Evolutionary conservation across 2,113 vertebrate species (phyloP).

Genomic region (Oreotrochilus melanogaster): DNA sequence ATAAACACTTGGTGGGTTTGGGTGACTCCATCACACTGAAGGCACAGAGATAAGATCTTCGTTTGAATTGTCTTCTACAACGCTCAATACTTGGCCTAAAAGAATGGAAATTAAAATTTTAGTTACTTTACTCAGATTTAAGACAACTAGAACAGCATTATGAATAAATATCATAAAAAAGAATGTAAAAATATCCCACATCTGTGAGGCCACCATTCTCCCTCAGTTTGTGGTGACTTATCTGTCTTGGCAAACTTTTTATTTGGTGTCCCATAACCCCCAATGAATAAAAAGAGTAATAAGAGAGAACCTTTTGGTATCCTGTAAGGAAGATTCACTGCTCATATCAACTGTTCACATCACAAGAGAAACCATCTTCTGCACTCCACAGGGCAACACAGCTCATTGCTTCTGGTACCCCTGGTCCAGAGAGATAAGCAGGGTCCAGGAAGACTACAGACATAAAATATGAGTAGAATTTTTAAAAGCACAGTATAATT

Average conservation of each 20-base stretch:
- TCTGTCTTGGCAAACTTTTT: neutral
- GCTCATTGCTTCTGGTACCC: neutral
- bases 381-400: neutral
- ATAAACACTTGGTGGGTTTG: neutral
- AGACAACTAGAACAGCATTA: neutral
- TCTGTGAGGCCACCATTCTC: neutral
- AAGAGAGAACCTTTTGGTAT: neutral
- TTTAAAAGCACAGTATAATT: too few species aligned
- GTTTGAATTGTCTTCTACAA: neutral
- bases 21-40: neutral
- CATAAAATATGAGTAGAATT: neutral
- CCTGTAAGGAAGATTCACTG: neutral
- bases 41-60: neutral
- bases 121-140: neutral
- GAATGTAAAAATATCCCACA: neutral
- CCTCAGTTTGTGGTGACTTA: neutral
- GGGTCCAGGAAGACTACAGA: neutral
- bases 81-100: neutral
- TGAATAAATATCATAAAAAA: neutral
- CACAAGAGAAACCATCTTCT: neutral
- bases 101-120: neutral
- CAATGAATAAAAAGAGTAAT: neutral
- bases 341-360: accelerated
- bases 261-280: neutral
- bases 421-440: neutral